These are phyloP conservation scores for Phylloscopus trochilus DNA, from an alignment of 2,113 vertebrate genomes.

Conservation along the genomic window DNA sequence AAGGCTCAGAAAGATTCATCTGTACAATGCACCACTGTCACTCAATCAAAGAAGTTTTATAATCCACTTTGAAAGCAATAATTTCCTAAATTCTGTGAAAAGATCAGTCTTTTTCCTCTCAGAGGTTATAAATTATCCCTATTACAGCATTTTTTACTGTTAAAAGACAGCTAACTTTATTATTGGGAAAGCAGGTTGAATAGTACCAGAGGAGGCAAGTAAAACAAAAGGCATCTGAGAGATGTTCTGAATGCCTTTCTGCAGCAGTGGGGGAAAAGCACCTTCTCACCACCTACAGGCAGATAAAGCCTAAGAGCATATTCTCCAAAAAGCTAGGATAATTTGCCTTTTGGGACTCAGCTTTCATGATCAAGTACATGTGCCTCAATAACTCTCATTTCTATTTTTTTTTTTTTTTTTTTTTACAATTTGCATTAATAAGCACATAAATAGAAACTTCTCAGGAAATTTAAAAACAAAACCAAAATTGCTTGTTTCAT, in stretches of 20 bases:
- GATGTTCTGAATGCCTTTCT: constrained; percentile 20
- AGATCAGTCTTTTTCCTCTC: constrained; percentile 20
- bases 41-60: constrained; percentile 63
- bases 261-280: not conserved
- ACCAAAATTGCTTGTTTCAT: not conserved
- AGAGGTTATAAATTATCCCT: constrained; percentile 37
- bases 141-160: not conserved
- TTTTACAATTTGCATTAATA: not conserved
- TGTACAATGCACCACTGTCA: constrained; percentile 44
- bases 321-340: not conserved
- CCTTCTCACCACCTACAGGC: not conserved
- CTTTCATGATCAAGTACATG: not conserved
- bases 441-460: not conserved
- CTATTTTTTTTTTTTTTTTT: fast-evolving
- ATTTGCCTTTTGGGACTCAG: not conserved
- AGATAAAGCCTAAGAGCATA: not conserved
- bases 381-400: not conserved
- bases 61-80: constrained; percentile 49
- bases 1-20: constrained; percentile 28
- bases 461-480: not conserved
- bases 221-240: constrained; percentile 58
- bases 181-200: constrained; percentile 40
- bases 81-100: constrained; percentile 65
- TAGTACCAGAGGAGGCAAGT: constrained; percentile 35
- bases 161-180: constrained; percentile 66